Evolutionary conservation across 2,797 vertebrate species (phyloP).

Genomic region (Syngnathus rostellatus): DNA sequence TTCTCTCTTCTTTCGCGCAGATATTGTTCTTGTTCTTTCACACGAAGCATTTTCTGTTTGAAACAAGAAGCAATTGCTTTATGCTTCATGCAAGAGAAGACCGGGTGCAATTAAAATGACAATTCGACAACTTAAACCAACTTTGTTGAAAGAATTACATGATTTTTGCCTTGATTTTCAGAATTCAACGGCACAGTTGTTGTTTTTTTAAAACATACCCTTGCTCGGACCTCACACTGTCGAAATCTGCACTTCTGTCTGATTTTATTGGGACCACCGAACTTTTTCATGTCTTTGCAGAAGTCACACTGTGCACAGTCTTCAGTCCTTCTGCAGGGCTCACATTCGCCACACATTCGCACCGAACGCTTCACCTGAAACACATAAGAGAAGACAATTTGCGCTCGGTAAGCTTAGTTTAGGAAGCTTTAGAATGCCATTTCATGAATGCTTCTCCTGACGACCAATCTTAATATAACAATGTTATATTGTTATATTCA

Average conservation of each 20-base stretch:
- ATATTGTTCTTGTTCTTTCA: constrained; percentile 78
- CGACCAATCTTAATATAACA: neutral
- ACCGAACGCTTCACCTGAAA: constrained; percentile 84
- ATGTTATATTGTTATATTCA: neutral
- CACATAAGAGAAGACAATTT: neutral
- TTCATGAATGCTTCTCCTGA: neutral
- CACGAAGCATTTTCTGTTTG: constrained; percentile 83
- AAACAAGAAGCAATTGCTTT: constrained; percentile 11
- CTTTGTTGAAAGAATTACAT: neutral
- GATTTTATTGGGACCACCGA: constrained; percentile 94
- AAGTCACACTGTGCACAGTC: constrained; percentile 93
- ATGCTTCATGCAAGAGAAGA: constrained; percentile 4
- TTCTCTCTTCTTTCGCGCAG: constrained; percentile 79
- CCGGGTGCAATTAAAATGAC: neutral
- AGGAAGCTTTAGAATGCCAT: neutral
- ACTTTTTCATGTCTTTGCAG: constrained; percentile 97
- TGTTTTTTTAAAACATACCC: constrained; percentile 62
- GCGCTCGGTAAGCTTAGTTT: neutral
- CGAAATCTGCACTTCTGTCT: constrained; percentile 90
- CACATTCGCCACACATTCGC: constrained; percentile 92
- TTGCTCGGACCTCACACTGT: constrained; percentile 88
- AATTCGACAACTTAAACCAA: neutral
- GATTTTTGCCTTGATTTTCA: neutral
- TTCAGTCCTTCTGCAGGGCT: constrained; percentile 84
- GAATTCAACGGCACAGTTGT: neutral